phyloP scores from a whole-genome alignment of 2,888 invertebrate species.

The Frankliniella fusca region DNA sequence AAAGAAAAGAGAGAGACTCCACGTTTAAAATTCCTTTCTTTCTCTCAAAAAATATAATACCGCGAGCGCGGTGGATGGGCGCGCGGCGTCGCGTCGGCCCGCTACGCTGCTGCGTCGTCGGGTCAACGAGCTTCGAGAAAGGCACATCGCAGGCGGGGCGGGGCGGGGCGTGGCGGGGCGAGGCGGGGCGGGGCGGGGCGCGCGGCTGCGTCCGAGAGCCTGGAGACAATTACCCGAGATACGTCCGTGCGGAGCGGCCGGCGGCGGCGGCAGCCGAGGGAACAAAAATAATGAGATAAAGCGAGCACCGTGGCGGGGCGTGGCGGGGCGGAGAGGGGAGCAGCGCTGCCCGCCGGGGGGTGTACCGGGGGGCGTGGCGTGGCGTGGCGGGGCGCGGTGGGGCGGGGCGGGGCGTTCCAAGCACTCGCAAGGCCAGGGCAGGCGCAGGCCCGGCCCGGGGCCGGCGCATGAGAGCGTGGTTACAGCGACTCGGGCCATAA shows the following conservation, averaged over 20 bases:
- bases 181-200: too few species aligned
- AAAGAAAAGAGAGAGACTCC: too few species aligned
- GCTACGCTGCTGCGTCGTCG: not conserved
- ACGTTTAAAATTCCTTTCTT: too few species aligned
- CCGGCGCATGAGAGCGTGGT: constrained; percentile 18
- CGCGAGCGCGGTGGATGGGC: too few species aligned
- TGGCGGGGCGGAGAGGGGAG: not conserved
- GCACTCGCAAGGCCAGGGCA: constrained; percentile 15
- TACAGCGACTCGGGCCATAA: constrained; percentile 24
- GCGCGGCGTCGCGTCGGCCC: too few species aligned
- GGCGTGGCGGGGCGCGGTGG: not conserved
- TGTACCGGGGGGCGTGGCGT: not conserved
- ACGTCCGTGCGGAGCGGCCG: not conserved
- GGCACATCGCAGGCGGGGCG: not conserved
- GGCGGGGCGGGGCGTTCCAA: not conserved
- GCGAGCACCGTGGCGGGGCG: constrained; percentile 4
- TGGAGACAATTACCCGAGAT: constrained; percentile 26
- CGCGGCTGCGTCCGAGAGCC: not conserved
- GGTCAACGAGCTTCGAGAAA: constrained; percentile 5
- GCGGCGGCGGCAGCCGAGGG: not conserved
- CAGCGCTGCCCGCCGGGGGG: not conserved
- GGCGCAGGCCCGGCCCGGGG: too few species aligned
- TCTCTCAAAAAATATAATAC: too few species aligned
- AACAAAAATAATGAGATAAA: constrained; percentile 24
- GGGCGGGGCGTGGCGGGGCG: too few species aligned